phyloP scores from a whole-genome alignment of 2,888 invertebrate species.

The Blera fallax region DNA sequence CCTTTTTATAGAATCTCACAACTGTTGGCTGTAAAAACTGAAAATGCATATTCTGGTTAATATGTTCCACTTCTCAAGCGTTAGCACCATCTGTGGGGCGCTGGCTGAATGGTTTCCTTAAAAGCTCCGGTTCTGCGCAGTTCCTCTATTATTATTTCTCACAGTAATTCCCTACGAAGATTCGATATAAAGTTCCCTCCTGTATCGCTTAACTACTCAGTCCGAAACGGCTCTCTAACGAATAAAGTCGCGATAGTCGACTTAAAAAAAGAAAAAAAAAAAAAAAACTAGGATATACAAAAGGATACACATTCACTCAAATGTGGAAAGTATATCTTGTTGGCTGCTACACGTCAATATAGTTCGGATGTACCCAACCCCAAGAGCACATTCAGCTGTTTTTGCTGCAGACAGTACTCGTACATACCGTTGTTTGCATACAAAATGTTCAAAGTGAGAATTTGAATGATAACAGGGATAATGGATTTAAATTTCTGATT shows the following conservation, averaged over 20 bases:
- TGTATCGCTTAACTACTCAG: slow-evolving; percentile 16
- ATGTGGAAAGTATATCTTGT: slow-evolving; percentile 32
- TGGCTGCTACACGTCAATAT: slow-evolving; percentile 37
- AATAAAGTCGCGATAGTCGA: slow-evolving; percentile 45
- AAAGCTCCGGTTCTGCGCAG: slow-evolving; percentile 37
- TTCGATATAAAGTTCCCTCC: slow-evolving; percentile 52
- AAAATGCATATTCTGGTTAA: too few relatives aligned
- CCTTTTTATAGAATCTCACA: too few relatives aligned
- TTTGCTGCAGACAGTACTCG: slow-evolving; percentile 17
- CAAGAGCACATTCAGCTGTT: slow-evolving; percentile 1
- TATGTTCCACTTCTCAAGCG: too few relatives aligned
- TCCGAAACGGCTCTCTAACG: slow-evolving; percentile 58
- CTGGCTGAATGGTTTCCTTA: not conserved
- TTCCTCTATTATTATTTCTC: slow-evolving; percentile 1
- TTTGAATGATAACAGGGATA: slow-evolving; percentile 59
- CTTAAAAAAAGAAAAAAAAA: slow-evolving; percentile 28
- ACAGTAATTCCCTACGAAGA: not conserved
- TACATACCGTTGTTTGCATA: slow-evolving; percentile 42
- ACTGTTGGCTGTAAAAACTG: too few relatives aligned
- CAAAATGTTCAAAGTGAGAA: slow-evolving; percentile 49
- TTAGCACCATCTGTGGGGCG: slow-evolving; percentile 7
- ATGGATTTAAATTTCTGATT: slow-evolving; percentile 60
- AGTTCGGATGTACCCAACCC: slow-evolving; percentile 7
- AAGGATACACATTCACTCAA: slow-evolving; percentile 7
- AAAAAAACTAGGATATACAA: slow-evolving; percentile 26